Conservation (phyloP, 2,888 invertebrate genomes). For the Scaptomyza parva region DNA sequence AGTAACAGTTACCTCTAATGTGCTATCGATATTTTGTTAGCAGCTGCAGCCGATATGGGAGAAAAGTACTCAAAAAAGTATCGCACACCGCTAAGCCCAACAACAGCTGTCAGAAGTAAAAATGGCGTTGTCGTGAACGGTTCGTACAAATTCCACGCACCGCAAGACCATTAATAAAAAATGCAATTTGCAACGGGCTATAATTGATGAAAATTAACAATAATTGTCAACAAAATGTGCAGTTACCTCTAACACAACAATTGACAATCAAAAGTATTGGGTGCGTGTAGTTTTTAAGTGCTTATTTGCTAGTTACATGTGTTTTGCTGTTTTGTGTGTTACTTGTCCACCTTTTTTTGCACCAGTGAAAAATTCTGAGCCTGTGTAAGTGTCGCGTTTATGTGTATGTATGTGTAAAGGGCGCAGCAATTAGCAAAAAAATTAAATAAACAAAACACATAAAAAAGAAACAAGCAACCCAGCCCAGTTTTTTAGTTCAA, state of each 20-base stretch:
- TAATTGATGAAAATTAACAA: conserved; percentile 34
- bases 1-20: neutral
- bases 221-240: conserved; percentile 48
- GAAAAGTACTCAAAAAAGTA: neutral
- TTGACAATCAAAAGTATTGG: conserved; percentile 31
- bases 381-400: conserved; percentile 43
- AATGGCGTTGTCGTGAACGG: conserved; percentile 73
- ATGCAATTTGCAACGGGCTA: conserved; percentile 49
- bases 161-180: conserved; percentile 41
- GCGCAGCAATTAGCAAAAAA: conserved; percentile 61
- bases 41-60: neutral
- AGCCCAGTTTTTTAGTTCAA: conserved; percentile 48
- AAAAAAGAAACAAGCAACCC: conserved; percentile 18
- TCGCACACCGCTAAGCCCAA: conserved; percentile 38
- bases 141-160: conserved; percentile 35
- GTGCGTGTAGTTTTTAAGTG: conserved; percentile 32
- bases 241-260: conserved; percentile 27
- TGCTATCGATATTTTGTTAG: conserved; percentile 8
- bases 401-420: conserved; percentile 62
- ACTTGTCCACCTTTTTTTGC: conserved; percentile 45
- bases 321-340: conserved; percentile 23
- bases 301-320: conserved; percentile 47
- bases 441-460: conserved; percentile 16
- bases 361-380: conserved; percentile 50
- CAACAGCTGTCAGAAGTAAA: conserved; percentile 69